These are phyloP conservation scores for Delia radicum DNA, from an alignment of 1,140 invertebrate species.

Conservation along the genomic window DNA sequence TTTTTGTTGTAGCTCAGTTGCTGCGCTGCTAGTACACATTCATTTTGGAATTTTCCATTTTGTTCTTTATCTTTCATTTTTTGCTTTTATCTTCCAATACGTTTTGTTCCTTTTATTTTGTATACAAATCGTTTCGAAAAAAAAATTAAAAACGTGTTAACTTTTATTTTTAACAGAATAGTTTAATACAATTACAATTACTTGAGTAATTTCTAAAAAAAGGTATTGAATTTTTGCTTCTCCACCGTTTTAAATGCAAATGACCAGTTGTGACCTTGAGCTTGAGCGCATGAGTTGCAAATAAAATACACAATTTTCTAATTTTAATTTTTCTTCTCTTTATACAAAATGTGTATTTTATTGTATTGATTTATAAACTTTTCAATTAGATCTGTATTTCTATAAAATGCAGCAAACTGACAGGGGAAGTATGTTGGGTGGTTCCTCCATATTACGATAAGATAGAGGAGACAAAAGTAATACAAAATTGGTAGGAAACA, in stretches of 20 bases:
- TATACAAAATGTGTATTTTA: neutral
- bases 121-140: neutral
- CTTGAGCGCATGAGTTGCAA: conserved; percentile 25
- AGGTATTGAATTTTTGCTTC: neutral
- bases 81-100: neutral
- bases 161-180: neutral
- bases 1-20: neutral
- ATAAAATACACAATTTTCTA: neutral
- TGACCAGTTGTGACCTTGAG: conserved; percentile 23
- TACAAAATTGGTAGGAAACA: too few relatives aligned
- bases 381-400: too few relatives aligned
- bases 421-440: too few relatives aligned
- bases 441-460: too few relatives aligned
- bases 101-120: neutral
- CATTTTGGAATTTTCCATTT: conserved; percentile 20
- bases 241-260: conserved; percentile 4
- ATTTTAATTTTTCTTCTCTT: neutral
- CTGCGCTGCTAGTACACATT: neutral
- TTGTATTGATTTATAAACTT: neutral
- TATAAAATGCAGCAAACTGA: too few relatives aligned
- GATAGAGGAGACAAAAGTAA: too few relatives aligned
- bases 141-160: neutral
- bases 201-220: neutral
- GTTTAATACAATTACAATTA: neutral
- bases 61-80: neutral